Base-by-base conservation (phyloP, 2,888 invertebrate species). In the Eupithecia tripunctaria region DNA sequence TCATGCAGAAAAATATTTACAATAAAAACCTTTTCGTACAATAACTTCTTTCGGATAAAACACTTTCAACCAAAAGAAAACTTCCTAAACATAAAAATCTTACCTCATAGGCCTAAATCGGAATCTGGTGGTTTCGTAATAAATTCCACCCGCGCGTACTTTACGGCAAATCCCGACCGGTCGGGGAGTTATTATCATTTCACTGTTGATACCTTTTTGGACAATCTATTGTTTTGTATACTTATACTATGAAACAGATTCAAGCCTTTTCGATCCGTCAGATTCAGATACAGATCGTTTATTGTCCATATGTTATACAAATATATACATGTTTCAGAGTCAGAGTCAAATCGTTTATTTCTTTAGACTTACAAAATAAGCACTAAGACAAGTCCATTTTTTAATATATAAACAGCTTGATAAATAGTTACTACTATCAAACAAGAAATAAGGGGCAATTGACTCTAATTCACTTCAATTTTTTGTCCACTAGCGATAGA, bases 151-250 rank as follows among this genome's bases (percentile, higher is more conserved):
- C 84, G 80, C 81, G 79, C 83, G 78, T 78, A 82, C 80, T 83
- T 86, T 88, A 86, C 83, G 83, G 83, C 78, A 87, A 90, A 90
- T 87, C 88, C 83, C 88, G 32, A 43, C 59, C 67, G 66, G 7
- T 38, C 21, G 66, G 71, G 68, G 68, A 60, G 60, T 60, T 68
- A 69, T 72, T 62, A 73, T 70, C 69, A 68, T 70, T 70, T 41
- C 41, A 25, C 56, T 56, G 56, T 25, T 38, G 56, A 65, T 72
- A 60, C 72, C 59, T 60, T 41, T 59, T 43, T 64, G 64, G 62
- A 36, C 62, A 25, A 14, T 21, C 38, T 25, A 41, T 64, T 64
- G 64, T 64, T n/a, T 41, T 38, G 62, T 32, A 51, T 21, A 51
- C 56, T 14, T 14, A 25, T 56, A 25, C 56, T 51, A 21, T 43